phyloP scores from a whole-genome alignment of 2,113 vertebrate genomes.

The Myxocyprinus asiaticus region DNA sequence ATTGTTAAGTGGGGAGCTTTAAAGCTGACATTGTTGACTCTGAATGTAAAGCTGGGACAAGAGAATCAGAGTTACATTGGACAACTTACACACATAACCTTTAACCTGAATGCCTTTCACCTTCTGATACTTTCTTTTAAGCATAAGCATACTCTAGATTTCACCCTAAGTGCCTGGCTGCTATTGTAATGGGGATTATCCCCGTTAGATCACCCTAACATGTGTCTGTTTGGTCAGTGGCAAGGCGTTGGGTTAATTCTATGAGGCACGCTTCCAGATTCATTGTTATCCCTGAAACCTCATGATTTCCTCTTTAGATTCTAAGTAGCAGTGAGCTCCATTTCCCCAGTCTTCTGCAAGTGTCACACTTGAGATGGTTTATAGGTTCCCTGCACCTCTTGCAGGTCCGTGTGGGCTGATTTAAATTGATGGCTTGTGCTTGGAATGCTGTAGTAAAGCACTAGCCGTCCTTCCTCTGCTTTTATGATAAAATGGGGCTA shows the following conservation, averaged over 20 bases:
- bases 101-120: constrained; percentile 4
- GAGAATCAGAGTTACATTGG: too few species aligned
- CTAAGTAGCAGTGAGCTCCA: not conserved
- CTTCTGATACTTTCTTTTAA: constrained; percentile 14
- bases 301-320: constrained; percentile 1
- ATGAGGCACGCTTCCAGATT: constrained; percentile 35
- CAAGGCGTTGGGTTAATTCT: constrained; percentile 29
- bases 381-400: constrained; percentile 38
- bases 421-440: constrained; percentile 25
- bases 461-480: constrained; percentile 25
- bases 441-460: constrained; percentile 43
- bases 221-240: constrained; percentile 20
- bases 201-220: constrained; percentile 29
- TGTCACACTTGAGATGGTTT: constrained; percentile 43
- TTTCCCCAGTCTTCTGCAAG: constrained; percentile 26
- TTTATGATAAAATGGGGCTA: constrained; percentile 41
- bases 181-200: not conserved
- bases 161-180: not conserved
- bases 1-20: constrained; percentile 18
- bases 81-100: too few species aligned
- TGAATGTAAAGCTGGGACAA: too few species aligned
- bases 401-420: constrained; percentile 36
- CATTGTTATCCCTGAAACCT: constrained; percentile 8
- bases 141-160: not conserved
- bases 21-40: too few species aligned